Evolutionary conservation across 2,888 invertebrate genomes (phyloP), one percentile per base, ranked within the genome.

Genomic region (Platycheirus rosarum): DNA sequence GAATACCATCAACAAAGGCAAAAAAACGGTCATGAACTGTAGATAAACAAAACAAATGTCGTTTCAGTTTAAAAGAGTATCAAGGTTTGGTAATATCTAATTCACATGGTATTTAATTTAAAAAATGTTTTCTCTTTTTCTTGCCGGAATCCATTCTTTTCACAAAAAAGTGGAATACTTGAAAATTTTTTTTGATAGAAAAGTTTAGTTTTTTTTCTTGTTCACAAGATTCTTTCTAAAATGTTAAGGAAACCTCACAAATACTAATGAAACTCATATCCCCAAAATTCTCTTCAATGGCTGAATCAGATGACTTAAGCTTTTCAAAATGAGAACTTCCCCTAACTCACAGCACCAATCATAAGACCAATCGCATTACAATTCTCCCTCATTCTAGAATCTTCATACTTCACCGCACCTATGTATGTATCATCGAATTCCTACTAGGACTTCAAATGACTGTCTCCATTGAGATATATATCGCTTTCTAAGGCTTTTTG

Each of bases 391-490:
- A 55, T 49, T 6, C 51, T 29, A 42, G 3, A 75, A 44, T 23
- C 68, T 60, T 75, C 60, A 60, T 75, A 23, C 23, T 51, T 16
- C 48, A 46, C 9, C 18, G 14, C 9, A 23, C 1, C 32, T 13
- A 4, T 7, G 29, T 35, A 35, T 35, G 9, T 16, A 14, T 20
- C 23, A 2, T 13, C 9, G 0, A 40, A 53, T 18, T 5, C 23
- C 23, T 4, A 23, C 23, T 23, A 23, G 23, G 6, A 6, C 23
- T 23, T 4, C 23, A 6, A 23, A 23, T 5, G 11, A 11, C 48
- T 63, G 46, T 42, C 32, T 8, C 55, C 23, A 77, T 70, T 77
- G 77, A 65, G 57, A 65, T 70, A 51, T 65, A 65, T 70, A 51
- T 65, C 49, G 16, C 35, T 65, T 49, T 35, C 44, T 26, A 57